These are phyloP conservation scores for Clusia tigrina DNA, from an alignment of 2,888 invertebrate species.

Conservation along the genomic window DNA sequence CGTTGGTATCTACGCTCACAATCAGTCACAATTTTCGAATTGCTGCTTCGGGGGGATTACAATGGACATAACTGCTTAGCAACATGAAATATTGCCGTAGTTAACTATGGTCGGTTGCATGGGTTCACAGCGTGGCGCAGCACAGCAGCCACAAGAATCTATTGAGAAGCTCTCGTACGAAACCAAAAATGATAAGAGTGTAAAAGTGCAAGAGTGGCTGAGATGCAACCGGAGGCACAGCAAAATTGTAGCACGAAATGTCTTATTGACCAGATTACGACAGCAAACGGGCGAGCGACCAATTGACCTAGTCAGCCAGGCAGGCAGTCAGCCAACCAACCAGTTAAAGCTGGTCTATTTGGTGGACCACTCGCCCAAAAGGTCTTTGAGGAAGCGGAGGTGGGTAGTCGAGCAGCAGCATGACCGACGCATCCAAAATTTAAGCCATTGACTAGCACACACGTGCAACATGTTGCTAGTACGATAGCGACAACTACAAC, in stretches of 20 bases:
- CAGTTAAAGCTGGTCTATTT: too few species aligned
- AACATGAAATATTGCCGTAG: conserved; percentile 16
- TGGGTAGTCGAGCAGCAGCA: conserved; percentile 12
- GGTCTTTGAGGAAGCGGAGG: neutral
- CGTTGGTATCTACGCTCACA: neutral
- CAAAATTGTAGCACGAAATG: conserved; percentile 48
- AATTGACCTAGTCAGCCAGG: conserved; percentile 28
- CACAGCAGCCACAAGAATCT: conserved; percentile 4
- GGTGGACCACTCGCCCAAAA: neutral
- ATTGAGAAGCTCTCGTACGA: conserved; percentile 15
- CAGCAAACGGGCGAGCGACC: conserved; percentile 19
- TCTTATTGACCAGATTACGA: conserved; percentile 17
- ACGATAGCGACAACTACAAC: too few species aligned
- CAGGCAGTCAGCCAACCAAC: conserved; percentile 1
- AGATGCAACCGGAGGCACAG: conserved; percentile 20
- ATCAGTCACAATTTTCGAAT: conserved; percentile 9
- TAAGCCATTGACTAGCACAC: too few species aligned
- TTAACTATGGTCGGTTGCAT: neutral
- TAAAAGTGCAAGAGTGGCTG: conserved; percentile 35
- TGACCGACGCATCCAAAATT: too few species aligned
- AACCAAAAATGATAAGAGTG: conserved; percentile 13
- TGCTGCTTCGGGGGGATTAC: conserved; percentile 16
- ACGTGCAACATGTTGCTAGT: neutral
- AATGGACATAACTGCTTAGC: conserved; percentile 19
- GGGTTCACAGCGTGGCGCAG: neutral